Percentiles rank a stretch among this genome's conserved stretches.
These are phyloP conservation scores for Formica aserva DNA, from an alignment of 2,888 invertebrate genomes.

Conservation along the genomic window DNA sequence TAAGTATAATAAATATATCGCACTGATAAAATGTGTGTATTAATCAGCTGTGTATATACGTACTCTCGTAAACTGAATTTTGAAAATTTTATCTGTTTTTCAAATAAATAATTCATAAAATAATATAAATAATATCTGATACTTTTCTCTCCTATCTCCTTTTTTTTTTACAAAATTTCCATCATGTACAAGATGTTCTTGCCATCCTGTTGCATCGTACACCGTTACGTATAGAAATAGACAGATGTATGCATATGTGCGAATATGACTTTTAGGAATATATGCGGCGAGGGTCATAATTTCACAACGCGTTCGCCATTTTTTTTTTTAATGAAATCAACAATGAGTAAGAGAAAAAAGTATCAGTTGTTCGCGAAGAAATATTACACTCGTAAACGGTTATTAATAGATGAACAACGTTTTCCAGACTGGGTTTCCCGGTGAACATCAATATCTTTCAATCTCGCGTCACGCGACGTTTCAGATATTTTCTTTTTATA, in stretches of 20 bases:
- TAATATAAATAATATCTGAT: neutral
- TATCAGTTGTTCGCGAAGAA: neutral
- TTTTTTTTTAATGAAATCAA: conserved; percentile 21
- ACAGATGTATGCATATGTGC: conserved; percentile 14
- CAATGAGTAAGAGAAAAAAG: neutral
- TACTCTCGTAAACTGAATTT: neutral
- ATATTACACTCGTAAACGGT: conserved; percentile 26
- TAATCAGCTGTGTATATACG: neutral
- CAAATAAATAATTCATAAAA: neutral
- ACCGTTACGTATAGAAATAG: conserved; percentile 43
- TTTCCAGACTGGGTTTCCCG: neutral
- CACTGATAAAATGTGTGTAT: neutral
- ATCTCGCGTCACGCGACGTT: neutral
- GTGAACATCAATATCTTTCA: conserved; percentile 24
- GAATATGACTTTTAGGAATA: conserved; percentile 5
- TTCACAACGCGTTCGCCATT: neutral
- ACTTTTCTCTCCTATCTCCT: neutral
- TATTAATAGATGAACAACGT: conserved; percentile 25
- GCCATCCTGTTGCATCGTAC: neutral
- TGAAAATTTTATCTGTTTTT: neutral
- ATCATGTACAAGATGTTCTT: neutral
- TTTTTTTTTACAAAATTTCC: neutral
- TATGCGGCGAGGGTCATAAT: neutral
- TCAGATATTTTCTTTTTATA: conserved; percentile 27
- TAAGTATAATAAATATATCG: neutral